Percentiles rank a stretch among this genome's conserved stretches.
These are phyloP conservation scores for Sesamia nonagrioides DNA, from an alignment of 1,140 invertebrate species.

Conservation along the genomic window DNA sequence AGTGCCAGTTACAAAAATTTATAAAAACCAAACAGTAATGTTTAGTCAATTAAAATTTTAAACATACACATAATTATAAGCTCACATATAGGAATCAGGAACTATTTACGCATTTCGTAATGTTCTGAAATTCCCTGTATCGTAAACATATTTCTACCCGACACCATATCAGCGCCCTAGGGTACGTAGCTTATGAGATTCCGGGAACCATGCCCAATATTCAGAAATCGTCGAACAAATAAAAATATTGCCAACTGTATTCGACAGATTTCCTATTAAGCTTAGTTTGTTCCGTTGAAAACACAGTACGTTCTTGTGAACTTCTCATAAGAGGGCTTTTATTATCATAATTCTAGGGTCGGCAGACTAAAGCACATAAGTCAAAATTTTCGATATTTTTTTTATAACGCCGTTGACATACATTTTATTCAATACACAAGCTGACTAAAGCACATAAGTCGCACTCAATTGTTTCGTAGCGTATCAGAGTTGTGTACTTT, in stretches of 20 bases:
- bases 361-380: too few species aligned
- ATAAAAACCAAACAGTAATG: too few species aligned
- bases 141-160: slow-evolving; percentile 5
- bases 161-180: neutral
- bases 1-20: too few species aligned
- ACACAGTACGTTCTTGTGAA: neutral
- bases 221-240: neutral
- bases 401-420: too few species aligned
- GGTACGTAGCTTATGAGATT: slow-evolving; percentile 21
- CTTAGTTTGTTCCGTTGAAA: neutral
- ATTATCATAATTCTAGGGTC: too few species aligned
- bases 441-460: too few species aligned
- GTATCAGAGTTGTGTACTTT: too few species aligned
- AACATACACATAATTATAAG: neutral
- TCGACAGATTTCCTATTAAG: neutral
- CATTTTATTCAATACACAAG: too few species aligned
- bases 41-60: too few species aligned
- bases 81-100: neutral
- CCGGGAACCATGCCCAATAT: slow-evolving; percentile 10
- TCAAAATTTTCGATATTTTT: too few species aligned
- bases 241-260: neutral
- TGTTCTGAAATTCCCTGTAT: neutral
- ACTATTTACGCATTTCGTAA: neutral
- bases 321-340: neutral
- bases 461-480: too few species aligned